Evolutionary conservation across 2,113 vertebrate genomes (phyloP), one percentile per base, ranked within the genome.

Genomic region (Setophaga coronata): DNA sequence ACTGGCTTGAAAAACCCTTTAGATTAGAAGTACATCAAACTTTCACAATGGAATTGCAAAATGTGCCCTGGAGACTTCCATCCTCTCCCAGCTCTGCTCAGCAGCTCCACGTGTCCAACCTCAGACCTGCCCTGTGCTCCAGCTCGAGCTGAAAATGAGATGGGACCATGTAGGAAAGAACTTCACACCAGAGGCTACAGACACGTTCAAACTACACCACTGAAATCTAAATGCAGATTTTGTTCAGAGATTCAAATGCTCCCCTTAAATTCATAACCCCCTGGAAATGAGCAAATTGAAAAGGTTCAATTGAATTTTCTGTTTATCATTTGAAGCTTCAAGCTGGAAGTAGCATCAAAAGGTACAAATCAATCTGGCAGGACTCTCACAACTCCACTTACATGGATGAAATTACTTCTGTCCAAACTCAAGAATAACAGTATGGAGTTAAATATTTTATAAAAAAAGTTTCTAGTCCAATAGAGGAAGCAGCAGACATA

Each of bases 361-460:
- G 16, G 38, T 47, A 93, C 16, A 10, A 95, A 94, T 95, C 91
- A 93, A 31, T 90, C 78, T 90, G 72, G 62, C 78, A 90, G 40
- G 64, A 95, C 69, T 73, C 47, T 95, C 54, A 56, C 54, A 90
- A 31, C 47, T 86, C 64, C 67, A 77, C 74, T 95, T 86, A 77
- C 1, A 8, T 47, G 71, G 76, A 82, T 77, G 29, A 91, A 87
- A 80, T 40, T 0, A 84, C 40, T 88, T 86, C 78, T 90, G 43
- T 50, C 42, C n/a, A 48, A 77, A 94, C n/a, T 93, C 51, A 86
- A 77, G 72, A 74, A 47, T 56, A 90, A 64, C 11, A 13, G 16
- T 60, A 66, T 24, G 16, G 64, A 94, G 38, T 74, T 78, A 83
- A 90, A 87, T 92, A 90, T 85, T 92, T 93, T 40, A 93, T 78